Conservation (phyloP, 2,888 invertebrate species). For the Leptogaster cylindrica region DNA sequence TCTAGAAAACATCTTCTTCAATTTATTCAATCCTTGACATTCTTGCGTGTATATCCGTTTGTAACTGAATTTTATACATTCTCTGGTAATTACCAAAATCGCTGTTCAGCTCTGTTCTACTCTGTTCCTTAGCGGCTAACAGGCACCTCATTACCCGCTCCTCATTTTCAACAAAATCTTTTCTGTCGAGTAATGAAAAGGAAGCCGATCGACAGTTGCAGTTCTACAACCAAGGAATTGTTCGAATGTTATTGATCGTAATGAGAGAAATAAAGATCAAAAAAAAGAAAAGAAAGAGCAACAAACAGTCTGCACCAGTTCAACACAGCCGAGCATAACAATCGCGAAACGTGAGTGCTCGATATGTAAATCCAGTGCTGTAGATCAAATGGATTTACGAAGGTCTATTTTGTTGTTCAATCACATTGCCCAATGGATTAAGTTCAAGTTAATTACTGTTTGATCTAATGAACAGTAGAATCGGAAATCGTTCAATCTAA, state of each 20-base stretch:
- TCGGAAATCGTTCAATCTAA: slow-evolving; percentile 39
- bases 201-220: too few relatives aligned
- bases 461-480: slow-evolving; percentile 40
- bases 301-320: not conserved
- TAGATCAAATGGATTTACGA: slow-evolving; percentile 32
- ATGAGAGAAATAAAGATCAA: slow-evolving; percentile 12
- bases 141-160: slow-evolving; percentile 15
- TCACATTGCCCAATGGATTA: slow-evolving; percentile 26
- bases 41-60: too few relatives aligned
- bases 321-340: not conserved
- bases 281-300: too few relatives aligned
- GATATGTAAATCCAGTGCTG: slow-evolving; percentile 29
- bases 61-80: too few relatives aligned
- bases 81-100: too few relatives aligned
- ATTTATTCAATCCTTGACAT: too few relatives aligned
- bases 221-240: too few relatives aligned
- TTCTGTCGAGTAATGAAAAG: slow-evolving; percentile 11
- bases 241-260: slow-evolving; percentile 5
- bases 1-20: too few relatives aligned
- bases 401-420: slow-evolving; percentile 38
- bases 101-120: too few relatives aligned
- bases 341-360: slow-evolving; percentile 28
- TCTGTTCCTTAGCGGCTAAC: not conserved
- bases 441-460: slow-evolving; percentile 41
- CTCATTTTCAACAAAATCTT: not conserved